These are phyloP conservation scores for Umimayanthus kanabou DNA, from an alignment of 92 coral and sea anemone genomes.

Conservation along the genomic window DNA sequence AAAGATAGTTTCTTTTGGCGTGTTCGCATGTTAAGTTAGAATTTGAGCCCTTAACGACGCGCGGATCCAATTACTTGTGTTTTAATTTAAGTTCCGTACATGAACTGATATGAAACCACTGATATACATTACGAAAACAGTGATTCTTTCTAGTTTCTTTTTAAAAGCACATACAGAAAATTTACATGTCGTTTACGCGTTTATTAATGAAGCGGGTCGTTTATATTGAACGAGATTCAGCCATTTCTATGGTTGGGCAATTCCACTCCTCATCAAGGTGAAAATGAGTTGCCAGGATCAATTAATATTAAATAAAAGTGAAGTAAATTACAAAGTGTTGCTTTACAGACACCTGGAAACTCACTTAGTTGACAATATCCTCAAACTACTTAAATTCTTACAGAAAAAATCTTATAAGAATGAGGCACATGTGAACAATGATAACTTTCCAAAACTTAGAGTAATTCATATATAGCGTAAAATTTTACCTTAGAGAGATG, in stretches of 20 bases:
- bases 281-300: background rate
- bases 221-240: constrained; percentile 3
- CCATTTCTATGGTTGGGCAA: background rate
- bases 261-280: background rate
- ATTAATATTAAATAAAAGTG: background rate
- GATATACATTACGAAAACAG: background rate
- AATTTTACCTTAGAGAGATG: constrained; percentile 79
- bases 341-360: constrained; percentile 11
- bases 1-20: background rate
- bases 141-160: too few relatives aligned
- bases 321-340: background rate
- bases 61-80: background rate
- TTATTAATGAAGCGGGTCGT: background rate
- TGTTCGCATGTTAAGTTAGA: background rate
- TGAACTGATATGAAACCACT: background rate
- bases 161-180: background rate
- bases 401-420: background rate
- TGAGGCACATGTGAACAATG: background rate
- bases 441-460: too few relatives aligned
- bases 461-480: background rate
- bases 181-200: background rate
- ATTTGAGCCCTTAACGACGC: constrained; percentile 12
- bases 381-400: background rate
- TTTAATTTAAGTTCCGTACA: constrained; percentile 2
- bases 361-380: background rate